Percentiles rank a stretch among this genome's conserved stretches.
Conservation (phyloP, 2,113 vertebrate species). For the Balaeniceps rex region DNA sequence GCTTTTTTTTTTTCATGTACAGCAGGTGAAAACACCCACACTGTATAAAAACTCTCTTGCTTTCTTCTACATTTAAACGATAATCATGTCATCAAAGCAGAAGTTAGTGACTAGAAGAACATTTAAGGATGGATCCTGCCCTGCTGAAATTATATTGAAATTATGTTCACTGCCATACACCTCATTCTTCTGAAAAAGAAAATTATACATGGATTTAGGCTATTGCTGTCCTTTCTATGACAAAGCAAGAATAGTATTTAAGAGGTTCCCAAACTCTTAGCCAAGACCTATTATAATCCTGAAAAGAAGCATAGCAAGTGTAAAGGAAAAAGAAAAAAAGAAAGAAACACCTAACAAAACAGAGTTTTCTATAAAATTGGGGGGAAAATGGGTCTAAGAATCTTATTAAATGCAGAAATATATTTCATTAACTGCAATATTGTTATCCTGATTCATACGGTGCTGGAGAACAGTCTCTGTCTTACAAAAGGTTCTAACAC, state of each 20-base stretch:
- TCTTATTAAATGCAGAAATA: not conserved
- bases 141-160: not conserved
- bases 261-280: not conserved
- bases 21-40: constrained; percentile 33
- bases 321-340: not conserved
- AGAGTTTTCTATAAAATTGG: not conserved
- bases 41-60: not conserved
- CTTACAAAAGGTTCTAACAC: not conserved
- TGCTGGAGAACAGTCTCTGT: not conserved
- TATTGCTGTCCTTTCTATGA: not conserved
- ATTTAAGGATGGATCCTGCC: not conserved
- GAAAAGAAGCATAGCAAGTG: not conserved
- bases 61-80: constrained; percentile 43
- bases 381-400: not conserved
- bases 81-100: constrained; percentile 29
- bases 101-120: not conserved
- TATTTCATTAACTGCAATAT: not conserved
- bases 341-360: not conserved
- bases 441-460: not conserved
- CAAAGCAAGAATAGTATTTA: not conserved
- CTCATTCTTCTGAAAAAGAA: not conserved
- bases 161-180: not conserved
- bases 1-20: not conserved
- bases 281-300: not conserved
- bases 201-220: not conserved